A percentile compares a stretch with the other conserved stretches of the same genome.
phyloP scores from a whole-genome alignment of 1,140 invertebrate genomes.

The Contarinia nasturtii region DNA sequence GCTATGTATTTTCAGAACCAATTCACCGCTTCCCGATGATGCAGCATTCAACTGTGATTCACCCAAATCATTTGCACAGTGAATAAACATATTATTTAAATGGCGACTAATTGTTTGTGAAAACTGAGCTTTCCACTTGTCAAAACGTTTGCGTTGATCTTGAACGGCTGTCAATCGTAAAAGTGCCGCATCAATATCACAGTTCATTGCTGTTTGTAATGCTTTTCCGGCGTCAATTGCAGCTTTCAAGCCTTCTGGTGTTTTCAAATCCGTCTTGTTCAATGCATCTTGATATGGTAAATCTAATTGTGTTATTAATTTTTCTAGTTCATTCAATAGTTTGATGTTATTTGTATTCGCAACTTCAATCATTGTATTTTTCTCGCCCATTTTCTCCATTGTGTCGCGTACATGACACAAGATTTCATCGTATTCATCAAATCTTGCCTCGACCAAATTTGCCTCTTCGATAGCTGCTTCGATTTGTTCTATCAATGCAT shows the following conservation, averaged over 20 bases:
- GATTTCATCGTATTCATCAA: constrained; percentile 61
- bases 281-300: constrained; percentile 51
- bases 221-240: constrained; percentile 64
- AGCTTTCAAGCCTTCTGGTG: constrained; percentile 47
- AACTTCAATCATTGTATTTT: constrained; percentile 73
- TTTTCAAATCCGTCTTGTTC: constrained; percentile 54
- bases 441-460: constrained; percentile 48
- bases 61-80: constrained; percentile 47
- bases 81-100: constrained; percentile 84
- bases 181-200: constrained; percentile 41
- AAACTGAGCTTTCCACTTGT: constrained; percentile 70
- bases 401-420: constrained; percentile 63
- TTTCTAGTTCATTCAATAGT: constrained; percentile 58
- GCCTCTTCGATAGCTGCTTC: constrained; percentile 62
- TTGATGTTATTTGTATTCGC: constrained; percentile 69
- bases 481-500: constrained; percentile 66
- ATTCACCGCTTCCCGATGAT: constrained; percentile 26
- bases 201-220: constrained; percentile 57
- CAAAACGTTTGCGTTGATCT: constrained; percentile 71
- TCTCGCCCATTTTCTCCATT: constrained; percentile 80
- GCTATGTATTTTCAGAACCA: constrained; percentile 55
- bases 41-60: constrained; percentile 14
- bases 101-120: constrained; percentile 64
- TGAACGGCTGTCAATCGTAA: constrained; percentile 60
- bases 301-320: constrained; percentile 62